Conservation (phyloP, 1,140 invertebrate genomes). For the Drosophila virilis region DNA sequence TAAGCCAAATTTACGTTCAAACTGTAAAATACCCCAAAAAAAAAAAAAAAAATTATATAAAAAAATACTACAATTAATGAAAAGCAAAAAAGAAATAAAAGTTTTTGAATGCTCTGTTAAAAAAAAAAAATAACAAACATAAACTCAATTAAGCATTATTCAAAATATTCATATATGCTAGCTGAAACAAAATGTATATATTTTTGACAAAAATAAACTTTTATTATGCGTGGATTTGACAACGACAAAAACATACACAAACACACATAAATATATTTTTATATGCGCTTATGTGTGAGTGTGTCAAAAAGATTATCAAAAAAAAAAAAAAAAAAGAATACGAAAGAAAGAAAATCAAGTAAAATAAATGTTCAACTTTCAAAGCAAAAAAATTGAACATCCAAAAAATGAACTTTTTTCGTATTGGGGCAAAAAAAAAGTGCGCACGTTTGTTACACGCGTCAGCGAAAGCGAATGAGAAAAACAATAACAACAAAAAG, state of each 20-base stretch:
- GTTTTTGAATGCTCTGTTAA: conserved; percentile 13
- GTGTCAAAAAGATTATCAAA: conserved; percentile 57
- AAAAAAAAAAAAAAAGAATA: conserved; percentile 6
- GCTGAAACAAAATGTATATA: conserved; percentile 47
- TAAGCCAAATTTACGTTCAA: conserved; percentile 28
- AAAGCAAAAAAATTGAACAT: conserved; percentile 33
- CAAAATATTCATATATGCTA: not conserved
- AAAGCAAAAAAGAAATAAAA: conserved; percentile 46
- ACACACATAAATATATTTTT: conserved; percentile 40
- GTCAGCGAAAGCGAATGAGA: conserved; percentile 49
- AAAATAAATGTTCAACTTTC: conserved; percentile 32
- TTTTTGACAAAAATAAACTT: conserved; percentile 76
- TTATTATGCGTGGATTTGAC: conserved; percentile 70
- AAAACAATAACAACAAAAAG: conserved; percentile 23
- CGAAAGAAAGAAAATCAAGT: conserved; percentile 17
- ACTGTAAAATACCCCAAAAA: too few relatives aligned
- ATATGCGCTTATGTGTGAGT: conserved; percentile 37
- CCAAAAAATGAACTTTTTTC: conserved; percentile 9
- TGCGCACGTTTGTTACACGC: conserved; percentile 78
- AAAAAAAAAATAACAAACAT: conserved; percentile 8
- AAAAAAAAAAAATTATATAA: conserved; percentile 45
- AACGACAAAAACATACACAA: conserved; percentile 50
- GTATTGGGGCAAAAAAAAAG: conserved; percentile 34
- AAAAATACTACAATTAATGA: conserved; percentile 29
- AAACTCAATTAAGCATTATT: conserved; percentile 26